Evolutionary conservation across 2,888 invertebrate genomes (phyloP).

Genomic region (Shargacucullia verbasci): DNA sequence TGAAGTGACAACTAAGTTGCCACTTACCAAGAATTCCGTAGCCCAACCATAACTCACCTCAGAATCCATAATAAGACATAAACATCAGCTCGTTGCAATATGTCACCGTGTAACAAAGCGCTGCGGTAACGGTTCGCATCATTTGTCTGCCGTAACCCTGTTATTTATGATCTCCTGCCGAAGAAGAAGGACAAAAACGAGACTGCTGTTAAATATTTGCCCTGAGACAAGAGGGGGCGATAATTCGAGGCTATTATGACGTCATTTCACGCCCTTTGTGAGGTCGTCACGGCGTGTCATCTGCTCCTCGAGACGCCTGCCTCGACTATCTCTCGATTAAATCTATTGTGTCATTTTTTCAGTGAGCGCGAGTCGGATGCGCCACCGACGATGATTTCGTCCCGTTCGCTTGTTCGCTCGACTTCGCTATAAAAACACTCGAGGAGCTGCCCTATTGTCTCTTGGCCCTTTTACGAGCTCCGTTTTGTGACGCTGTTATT

Average conservation of each 20-base stretch:
- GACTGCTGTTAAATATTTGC: constrained; percentile 88
- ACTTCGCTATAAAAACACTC: constrained; percentile 85
- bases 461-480: constrained; percentile 86
- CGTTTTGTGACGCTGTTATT: constrained; percentile 88
- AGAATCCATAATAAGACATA: constrained; percentile 86
- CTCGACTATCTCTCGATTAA: constrained; percentile 87
- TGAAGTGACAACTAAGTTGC: constrained; percentile 50
- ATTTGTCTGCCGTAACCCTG: constrained; percentile 84
- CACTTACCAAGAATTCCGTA: constrained; percentile 67
- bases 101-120: constrained; percentile 83
- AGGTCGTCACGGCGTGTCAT: constrained; percentile 88
- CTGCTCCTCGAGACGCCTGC: constrained; percentile 88
- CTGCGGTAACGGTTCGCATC: constrained; percentile 86
- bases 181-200: constrained; percentile 85
- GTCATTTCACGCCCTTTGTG: constrained; percentile 89
- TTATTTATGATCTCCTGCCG: constrained; percentile 86
- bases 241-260: constrained; percentile 89
- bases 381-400: constrained; percentile 88
- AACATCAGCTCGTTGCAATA: constrained; percentile 85
- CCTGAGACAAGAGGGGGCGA: constrained; percentile 88
- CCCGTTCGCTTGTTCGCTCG: constrained; percentile 83
- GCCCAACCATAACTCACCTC: constrained; percentile 72
- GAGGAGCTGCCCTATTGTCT: constrained; percentile 86
- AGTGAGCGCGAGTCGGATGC: constrained; percentile 83
- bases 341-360: constrained; percentile 88